phyloP scores from a whole-genome alignment of 30 jellyfish, hydroid and myxozoan species.

The Pseudorhiza aurosa region DNA sequence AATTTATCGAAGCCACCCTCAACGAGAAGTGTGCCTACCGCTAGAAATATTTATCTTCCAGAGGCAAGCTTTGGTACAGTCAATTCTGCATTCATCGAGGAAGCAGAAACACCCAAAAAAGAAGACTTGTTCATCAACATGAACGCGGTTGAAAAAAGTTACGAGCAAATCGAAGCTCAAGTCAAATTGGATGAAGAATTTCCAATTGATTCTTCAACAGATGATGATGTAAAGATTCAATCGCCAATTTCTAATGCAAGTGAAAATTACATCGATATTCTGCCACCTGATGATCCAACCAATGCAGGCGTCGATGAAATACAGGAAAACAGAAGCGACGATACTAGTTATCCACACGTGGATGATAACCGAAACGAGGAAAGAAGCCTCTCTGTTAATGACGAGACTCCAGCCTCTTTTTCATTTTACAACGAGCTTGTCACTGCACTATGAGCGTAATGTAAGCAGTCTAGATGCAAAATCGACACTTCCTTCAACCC shows the following conservation, averaged over 20 bases:
- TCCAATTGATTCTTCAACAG: conserved; percentile 43
- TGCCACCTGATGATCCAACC: neutral
- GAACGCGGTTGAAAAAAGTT: neutral
- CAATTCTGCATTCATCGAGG: conserved; percentile 59
- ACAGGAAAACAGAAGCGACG: neutral
- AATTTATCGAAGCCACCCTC: conserved; percentile 86
- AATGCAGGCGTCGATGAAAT: neutral
- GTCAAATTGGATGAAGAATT: conserved; percentile 21
- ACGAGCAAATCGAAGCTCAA: conserved; percentile 21
- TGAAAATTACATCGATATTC: neutral
- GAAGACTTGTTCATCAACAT: conserved; percentile 3
- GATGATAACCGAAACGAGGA: neutral
- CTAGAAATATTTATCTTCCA: conserved; percentile 83
- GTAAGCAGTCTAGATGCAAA: too few relatives aligned
- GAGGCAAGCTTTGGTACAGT: conserved; percentile 62
- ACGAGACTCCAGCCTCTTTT: neutral
- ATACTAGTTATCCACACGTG: neutral
- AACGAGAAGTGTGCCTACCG: conserved; percentile 83
- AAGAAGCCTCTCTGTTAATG: neutral
- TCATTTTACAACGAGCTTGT: conserved; percentile 26
- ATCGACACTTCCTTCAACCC: too few relatives aligned
- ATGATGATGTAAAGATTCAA: neutral
- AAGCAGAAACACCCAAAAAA: conserved; percentile 32
- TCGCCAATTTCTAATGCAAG: conserved; percentile 3
- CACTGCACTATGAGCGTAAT: conserved; percentile 50